These are phyloP conservation scores for Propithecus coquereli DNA, from an alignment of 2,113 vertebrate species.

Conservation along the genomic window DNA sequence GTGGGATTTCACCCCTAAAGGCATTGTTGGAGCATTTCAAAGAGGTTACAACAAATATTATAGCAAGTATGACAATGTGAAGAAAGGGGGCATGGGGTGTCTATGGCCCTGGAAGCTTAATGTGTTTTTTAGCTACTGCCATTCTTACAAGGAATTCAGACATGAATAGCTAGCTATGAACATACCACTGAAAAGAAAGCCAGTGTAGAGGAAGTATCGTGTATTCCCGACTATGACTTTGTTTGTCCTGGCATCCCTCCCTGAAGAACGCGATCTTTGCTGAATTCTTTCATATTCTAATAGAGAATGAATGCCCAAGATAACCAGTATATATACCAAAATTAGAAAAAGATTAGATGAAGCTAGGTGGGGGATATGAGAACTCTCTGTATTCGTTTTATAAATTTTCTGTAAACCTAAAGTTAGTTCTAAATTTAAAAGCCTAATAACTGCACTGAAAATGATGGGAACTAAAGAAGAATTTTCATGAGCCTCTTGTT, in stretches of 20 bases:
- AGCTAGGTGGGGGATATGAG: not conserved
- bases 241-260: not conserved
- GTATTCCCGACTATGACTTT: not conserved
- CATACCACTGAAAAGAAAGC: not conserved
- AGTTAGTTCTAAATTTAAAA: not conserved
- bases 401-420: not conserved
- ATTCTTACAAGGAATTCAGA: not conserved
- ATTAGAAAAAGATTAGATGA: not conserved
- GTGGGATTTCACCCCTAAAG: not conserved
- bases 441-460: not conserved
- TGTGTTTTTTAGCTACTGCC: not conserved
- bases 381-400: not conserved
- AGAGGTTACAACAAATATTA: no score
- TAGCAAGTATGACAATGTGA: no score
- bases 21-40: not conserved
- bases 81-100: not conserved
- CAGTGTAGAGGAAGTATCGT: not conserved
- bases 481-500: not conserved
- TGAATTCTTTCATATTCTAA: not conserved
- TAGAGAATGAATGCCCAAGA: not conserved
- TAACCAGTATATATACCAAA: not conserved
- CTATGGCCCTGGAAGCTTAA: not conserved
- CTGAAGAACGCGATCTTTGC: not conserved
- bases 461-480: not conserved
- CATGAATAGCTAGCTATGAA: not conserved